Evolutionary conservation across 2,113 vertebrate species (phyloP).

Genomic region (Patagioenas fasciata): DNA sequence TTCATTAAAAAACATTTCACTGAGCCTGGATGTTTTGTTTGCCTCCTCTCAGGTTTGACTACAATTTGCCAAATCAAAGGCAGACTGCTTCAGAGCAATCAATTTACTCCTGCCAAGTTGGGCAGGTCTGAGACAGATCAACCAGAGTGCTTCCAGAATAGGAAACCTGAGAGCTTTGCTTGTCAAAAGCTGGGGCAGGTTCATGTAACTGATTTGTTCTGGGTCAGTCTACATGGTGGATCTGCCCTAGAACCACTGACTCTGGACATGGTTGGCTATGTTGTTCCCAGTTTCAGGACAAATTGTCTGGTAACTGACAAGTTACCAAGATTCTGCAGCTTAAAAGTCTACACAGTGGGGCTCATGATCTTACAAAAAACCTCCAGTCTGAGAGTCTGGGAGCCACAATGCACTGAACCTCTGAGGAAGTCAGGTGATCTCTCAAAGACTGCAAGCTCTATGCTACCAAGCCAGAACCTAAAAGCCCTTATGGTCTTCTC

Average conservation of each 20-base stretch:
- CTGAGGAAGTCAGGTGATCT: neutral
- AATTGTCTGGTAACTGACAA: neutral
- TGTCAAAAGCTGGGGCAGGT: neutral
- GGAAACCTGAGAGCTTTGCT: neutral
- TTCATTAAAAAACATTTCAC: neutral
- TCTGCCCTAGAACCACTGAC: neutral
- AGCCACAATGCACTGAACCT: neutral
- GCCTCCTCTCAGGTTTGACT: slow-evolving; percentile 26
- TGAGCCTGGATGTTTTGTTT: slow-evolving; percentile 12
- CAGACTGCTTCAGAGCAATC: slow-evolving; percentile 5
- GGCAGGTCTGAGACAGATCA: neutral
- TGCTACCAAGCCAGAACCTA: neutral
- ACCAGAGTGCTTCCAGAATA: neutral
- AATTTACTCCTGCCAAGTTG: neutral
- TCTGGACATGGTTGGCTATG: neutral
- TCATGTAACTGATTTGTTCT: neutral
- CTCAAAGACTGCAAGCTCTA: neutral
- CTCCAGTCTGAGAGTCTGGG: neutral
- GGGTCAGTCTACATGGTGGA: neutral
- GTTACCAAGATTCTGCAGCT: neutral
- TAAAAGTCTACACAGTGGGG: neutral
- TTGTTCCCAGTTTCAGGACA: neutral
- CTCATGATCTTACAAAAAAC: neutral
- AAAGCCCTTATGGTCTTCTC: neutral
- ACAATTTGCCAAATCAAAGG: slow-evolving; percentile 24